These are phyloP conservation scores for Chondrilla cf. caribensis DNA, from an alignment of 37 sponge, comb jelly and placozoan species.

Conservation along the genomic window DNA sequence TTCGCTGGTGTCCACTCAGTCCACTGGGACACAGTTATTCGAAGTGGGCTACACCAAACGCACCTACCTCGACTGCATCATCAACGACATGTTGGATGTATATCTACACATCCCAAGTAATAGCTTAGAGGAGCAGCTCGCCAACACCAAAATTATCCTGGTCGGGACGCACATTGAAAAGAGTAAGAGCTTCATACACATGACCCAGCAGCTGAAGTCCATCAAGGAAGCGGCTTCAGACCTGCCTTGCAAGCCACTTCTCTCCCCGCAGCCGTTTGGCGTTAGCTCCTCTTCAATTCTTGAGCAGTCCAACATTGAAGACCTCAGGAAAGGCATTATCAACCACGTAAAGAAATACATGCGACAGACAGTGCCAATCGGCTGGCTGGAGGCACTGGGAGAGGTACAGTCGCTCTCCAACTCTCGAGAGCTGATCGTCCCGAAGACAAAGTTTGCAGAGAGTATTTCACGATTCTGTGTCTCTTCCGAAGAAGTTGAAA, in stretches of 20 bases:
- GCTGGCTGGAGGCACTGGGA: slow-evolving; percentile 54
- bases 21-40: background rate
- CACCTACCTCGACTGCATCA: slow-evolving; percentile 47
- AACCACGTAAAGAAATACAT: slow-evolving; percentile 40
- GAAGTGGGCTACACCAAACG: background rate
- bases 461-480: slow-evolving; percentile 45
- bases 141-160: slow-evolving; percentile 38
- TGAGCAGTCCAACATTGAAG: slow-evolving; percentile 51
- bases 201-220: slow-evolving; percentile 27
- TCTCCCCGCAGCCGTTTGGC: slow-evolving; percentile 36
- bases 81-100: slow-evolving; percentile 30
- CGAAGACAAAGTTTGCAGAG: slow-evolving; percentile 37
- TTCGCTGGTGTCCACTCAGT: background rate
- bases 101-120: slow-evolving; percentile 38
- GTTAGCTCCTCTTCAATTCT: slow-evolving; percentile 61
- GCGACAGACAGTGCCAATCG: slow-evolving; percentile 53
- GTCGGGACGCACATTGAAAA: slow-evolving; percentile 73
- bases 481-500: slow-evolving; percentile 26
- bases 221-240: slow-evolving; percentile 35
- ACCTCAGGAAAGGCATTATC: slow-evolving; percentile 44
- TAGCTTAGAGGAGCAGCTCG: slow-evolving; percentile 25
- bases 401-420: slow-evolving; percentile 37
- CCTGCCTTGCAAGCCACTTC: slow-evolving; percentile 35
- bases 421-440: slow-evolving; percentile 27
- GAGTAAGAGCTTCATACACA: background rate